These are phyloP conservation scores for Alectura lathami DNA, from an alignment of 2,113 vertebrate genomes.

Conservation along the genomic window DNA sequence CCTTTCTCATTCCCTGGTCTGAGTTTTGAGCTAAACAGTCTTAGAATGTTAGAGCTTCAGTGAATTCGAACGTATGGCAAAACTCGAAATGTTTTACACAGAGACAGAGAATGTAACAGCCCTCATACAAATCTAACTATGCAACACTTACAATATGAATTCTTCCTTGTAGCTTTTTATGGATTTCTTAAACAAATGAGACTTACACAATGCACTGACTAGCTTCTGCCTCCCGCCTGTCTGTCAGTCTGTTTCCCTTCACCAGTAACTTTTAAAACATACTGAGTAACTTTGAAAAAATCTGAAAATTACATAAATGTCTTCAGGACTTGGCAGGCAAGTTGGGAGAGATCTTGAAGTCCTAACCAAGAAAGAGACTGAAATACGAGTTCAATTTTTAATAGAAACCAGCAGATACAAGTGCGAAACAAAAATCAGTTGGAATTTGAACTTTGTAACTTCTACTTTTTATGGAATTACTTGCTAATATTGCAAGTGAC, in stretches of 20 bases:
- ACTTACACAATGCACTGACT: background rate
- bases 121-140: background rate
- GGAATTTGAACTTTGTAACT: background rate
- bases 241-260: background rate
- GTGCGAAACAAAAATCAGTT: background rate
- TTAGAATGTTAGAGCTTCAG: background rate
- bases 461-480: background rate
- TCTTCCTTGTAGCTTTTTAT: background rate
- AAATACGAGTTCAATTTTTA: background rate
- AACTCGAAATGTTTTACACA: background rate
- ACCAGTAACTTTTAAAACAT: background rate
- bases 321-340: background rate
- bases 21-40: background rate
- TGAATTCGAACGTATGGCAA: background rate
- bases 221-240: background rate
- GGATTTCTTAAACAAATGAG: background rate
- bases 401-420: background rate
- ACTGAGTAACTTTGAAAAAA: background rate
- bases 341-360: background rate
- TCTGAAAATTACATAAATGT: background rate
- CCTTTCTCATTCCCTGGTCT: background rate
- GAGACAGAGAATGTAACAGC: background rate
- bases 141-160: background rate
- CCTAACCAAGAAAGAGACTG: background rate
- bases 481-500: background rate